These are phyloP conservation scores for Rallus crepitans DNA, from an alignment of 2,797 vertebrate species.

Conservation along the genomic window DNA sequence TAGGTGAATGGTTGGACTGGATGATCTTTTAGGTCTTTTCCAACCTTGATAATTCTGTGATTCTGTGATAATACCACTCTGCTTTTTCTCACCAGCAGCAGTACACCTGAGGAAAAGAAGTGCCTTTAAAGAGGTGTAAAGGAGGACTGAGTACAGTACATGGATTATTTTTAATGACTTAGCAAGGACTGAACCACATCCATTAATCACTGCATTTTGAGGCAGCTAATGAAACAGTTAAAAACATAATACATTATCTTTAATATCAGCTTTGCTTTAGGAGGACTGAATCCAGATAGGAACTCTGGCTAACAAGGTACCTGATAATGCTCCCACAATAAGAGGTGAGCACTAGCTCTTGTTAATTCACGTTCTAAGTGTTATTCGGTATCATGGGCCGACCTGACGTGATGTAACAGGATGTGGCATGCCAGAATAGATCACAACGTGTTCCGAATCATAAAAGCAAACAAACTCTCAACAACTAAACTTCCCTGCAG, in stretches of 20 bases:
- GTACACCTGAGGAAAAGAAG: neutral
- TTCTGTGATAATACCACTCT: neutral
- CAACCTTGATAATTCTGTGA: no score
- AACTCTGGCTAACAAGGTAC: neutral
- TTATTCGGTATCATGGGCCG: neutral
- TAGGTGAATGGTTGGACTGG: no score
- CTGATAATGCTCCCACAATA: neutral
- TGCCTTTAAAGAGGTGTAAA: neutral
- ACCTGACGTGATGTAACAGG: slow-evolving; percentile 7
- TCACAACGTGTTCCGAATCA: neutral
- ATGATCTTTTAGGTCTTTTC: no score
- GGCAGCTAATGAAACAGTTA: slow-evolving; percentile 25
- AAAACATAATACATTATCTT: neutral
- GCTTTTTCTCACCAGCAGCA: neutral
- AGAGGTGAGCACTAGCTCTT: slow-evolving; percentile 9
- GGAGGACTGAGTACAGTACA: neutral
- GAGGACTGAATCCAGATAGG: neutral
- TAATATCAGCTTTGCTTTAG: neutral
- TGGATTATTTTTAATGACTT: slow-evolving; percentile 2
- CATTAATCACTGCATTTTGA: neutral
- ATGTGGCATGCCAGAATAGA: slow-evolving; percentile 39
- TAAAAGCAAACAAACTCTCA: slow-evolving; percentile 7
- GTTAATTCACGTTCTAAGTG: slow-evolving; percentile 34
- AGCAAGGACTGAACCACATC: neutral
- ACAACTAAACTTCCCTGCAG: neutral